Percentiles rank a stretch among this genome's conserved stretches.
These are phyloP conservation scores for Cantharis rufa DNA, from an alignment of 2,888 invertebrate genomes.

Conservation along the genomic window DNA sequence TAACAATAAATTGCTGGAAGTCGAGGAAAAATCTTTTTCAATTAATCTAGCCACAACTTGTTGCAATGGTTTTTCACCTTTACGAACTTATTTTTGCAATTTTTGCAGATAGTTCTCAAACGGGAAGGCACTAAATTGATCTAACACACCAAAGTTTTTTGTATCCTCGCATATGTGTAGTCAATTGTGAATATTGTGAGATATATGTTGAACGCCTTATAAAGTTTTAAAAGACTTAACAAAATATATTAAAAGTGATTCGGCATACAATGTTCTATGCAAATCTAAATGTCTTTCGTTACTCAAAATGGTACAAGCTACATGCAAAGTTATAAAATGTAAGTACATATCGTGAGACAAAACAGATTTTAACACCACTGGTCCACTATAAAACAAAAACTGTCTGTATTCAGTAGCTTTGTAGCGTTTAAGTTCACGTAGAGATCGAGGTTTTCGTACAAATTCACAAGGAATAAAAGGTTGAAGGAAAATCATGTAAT, in stretches of 20 bases:
- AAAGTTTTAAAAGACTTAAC: background rate
- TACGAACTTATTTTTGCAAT: background rate
- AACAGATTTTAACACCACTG: conserved; percentile 15
- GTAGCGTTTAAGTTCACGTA: conserved; percentile 23
- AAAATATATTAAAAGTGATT: conserved; percentile 7
- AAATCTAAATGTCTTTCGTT: background rate
- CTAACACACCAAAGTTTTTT: background rate
- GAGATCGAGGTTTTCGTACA: conserved; percentile 20
- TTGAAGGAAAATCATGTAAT: background rate
- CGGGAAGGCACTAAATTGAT: conserved; percentile 5
- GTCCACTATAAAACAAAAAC: conserved; percentile 27
- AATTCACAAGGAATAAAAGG: conserved; percentile 19
- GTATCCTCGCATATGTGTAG: conserved; percentile 8
- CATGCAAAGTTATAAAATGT: conserved; percentile 18
- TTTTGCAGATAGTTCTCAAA: conserved; percentile 18
- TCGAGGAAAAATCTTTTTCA: background rate
- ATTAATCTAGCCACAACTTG: background rate
- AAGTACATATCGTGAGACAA: conserved; percentile 13
- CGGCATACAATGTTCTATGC: conserved; percentile 2
- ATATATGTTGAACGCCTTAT: too few relatives aligned
- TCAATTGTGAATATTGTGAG: conserved; percentile 8
- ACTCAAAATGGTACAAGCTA: conserved; percentile 11
- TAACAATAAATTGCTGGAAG: too few relatives aligned
- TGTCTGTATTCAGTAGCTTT: conserved; percentile 28
- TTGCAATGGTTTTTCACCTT: background rate